Evolutionary conservation across 2,888 invertebrate species (phyloP).

Genomic region (Papilio demoleus): DNA sequence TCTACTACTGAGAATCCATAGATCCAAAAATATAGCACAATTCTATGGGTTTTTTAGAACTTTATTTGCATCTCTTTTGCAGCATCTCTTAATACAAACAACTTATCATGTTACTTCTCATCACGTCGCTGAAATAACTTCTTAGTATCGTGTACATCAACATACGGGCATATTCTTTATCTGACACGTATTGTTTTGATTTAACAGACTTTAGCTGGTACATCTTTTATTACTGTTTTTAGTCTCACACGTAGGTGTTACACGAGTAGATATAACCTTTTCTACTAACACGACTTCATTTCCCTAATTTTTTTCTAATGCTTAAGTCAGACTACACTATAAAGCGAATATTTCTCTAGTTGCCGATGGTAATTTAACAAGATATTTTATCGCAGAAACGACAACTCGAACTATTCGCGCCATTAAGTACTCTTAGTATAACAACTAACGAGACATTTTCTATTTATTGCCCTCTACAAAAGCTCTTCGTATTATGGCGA

Average conservation of each 20-base stretch:
- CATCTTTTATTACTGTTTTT: not conserved
- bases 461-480: not conserved
- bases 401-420: no score
- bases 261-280: not conserved
- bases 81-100: not conserved
- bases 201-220: not conserved
- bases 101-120: conserved; percentile 1
- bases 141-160: not conserved
- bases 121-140: not conserved
- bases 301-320: no score
- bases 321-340: no score
- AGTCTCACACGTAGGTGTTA: no score
- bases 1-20: not conserved
- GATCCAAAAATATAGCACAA: not conserved
- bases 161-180: not conserved
- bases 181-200: conserved; percentile 6
- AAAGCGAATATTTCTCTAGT: no score
- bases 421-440: no score
- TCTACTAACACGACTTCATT: no score
- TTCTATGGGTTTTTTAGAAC: not conserved
- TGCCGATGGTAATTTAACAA: no score
- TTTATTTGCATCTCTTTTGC: not conserved
- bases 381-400: no score
- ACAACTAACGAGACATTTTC: not conserved
- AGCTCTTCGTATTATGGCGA: not conserved